Evolutionary conservation across 2,113 vertebrate species (phyloP).

Genomic region (Melanerpes formicivorus): DNA sequence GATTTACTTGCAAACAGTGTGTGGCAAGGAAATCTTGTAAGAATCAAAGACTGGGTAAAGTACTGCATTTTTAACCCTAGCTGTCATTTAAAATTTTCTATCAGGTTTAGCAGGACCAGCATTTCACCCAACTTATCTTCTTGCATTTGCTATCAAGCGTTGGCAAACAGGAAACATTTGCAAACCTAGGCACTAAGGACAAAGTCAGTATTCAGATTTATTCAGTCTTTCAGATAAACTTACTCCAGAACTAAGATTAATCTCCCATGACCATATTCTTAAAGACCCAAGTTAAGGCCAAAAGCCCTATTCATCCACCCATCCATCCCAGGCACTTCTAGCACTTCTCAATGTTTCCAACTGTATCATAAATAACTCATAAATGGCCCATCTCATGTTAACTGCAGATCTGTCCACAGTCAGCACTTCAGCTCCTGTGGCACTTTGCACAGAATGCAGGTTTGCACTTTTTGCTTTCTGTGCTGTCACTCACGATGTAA

Average conservation of each 20-base stretch:
- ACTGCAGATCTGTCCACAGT: neutral
- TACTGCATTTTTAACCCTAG: neutral
- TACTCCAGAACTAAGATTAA: neutral
- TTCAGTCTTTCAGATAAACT: neutral
- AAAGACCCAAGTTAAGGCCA: neutral
- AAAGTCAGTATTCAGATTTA: neutral
- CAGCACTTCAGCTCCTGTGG: neutral
- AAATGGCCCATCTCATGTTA: neutral
- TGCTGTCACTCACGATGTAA: neutral
- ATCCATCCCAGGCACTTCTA: neutral
- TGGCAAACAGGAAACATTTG: neutral
- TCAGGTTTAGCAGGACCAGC: neutral
- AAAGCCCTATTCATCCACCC: neutral
- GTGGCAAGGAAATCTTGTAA: neutral
- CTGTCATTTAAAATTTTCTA: neutral
- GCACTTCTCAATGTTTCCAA: neutral
- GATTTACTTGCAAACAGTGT: neutral
- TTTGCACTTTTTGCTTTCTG: neutral
- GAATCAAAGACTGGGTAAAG: neutral
- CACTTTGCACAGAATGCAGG: neutral
- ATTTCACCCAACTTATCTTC: neutral
- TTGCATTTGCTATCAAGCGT: neutral
- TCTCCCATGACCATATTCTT: neutral
- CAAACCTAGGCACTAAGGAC: neutral
- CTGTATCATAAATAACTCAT: neutral